Evolutionary conservation across 2,888 invertebrate species (phyloP).

Genomic region (Elysia crispata): DNA sequence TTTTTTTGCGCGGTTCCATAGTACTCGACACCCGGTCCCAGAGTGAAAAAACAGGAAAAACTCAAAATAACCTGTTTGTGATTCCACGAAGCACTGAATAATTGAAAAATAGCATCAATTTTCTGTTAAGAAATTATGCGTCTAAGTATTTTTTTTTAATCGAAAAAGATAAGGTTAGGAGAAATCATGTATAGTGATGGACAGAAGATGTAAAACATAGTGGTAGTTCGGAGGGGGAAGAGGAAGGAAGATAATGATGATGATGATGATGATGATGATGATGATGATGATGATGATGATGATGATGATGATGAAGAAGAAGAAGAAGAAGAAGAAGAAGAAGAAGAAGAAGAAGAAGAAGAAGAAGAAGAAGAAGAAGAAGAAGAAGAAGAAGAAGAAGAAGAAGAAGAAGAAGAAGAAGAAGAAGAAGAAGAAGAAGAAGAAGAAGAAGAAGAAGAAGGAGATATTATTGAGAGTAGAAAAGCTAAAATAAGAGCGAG

Average conservation of each 20-base stretch:
- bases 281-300: conserved; percentile 28
- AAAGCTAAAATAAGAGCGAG: too few species aligned
- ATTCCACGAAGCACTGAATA: too few species aligned
- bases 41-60: too few species aligned
- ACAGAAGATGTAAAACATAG: not conserved
- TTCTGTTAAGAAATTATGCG: too few species aligned
- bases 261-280: conserved; percentile 35
- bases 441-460: conserved; percentile 32
- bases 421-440: conserved; percentile 28
- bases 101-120: too few species aligned
- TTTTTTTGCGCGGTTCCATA: too few species aligned
- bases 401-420: conserved; percentile 14
- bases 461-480: not conserved
- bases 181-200: not conserved
- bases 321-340: not conserved
- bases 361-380: not conserved
- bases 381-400: conserved; percentile 21
- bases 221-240: not conserved
- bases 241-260: not conserved
- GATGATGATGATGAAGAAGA: not conserved
- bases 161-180: too few species aligned
- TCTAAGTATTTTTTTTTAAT: too few species aligned
- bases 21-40: too few species aligned
- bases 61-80: too few species aligned
- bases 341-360: conserved; percentile 12